phyloP scores from a whole-genome alignment of 2,113 vertebrate genomes.

The Bos indicus region DNA sequence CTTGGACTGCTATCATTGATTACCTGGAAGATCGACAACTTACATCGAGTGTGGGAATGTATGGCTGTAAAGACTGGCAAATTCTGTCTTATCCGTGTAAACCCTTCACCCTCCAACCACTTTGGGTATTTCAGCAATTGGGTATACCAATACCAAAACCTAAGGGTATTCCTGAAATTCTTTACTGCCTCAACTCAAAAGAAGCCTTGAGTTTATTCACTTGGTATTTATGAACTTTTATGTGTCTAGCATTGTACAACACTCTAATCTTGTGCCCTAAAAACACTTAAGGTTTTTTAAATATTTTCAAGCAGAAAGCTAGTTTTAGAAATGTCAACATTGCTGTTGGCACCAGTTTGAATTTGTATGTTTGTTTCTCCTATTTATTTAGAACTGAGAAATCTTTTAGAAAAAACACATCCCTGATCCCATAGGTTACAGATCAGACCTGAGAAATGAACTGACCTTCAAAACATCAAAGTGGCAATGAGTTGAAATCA shows the following conservation, averaged over 20 bases:
- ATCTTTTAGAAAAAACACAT: background rate
- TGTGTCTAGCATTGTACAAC: background rate
- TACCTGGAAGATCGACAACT: background rate
- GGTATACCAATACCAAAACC: background rate
- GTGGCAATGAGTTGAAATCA: background rate
- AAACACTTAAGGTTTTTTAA: background rate
- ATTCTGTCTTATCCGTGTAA: background rate
- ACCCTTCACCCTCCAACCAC: background rate
- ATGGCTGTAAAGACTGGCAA: background rate
- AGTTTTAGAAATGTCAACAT: background rate
- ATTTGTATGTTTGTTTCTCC: background rate
- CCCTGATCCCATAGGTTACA: background rate
- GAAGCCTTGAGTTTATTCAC: background rate
- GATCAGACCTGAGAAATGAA: background rate
- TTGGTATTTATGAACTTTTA: background rate
- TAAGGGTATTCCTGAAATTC: background rate
- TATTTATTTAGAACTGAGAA: background rate
- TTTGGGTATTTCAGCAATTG: background rate
- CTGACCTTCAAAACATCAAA: background rate
- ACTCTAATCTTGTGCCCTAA: background rate
- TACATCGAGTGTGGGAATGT: background rate
- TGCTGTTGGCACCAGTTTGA: background rate
- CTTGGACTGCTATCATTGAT: background rate
- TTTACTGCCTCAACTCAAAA: background rate
- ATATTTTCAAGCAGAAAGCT: background rate